Evolutionary conservation across 1,140 invertebrate genomes (phyloP), one percentile per base, ranked within the genome.

Genomic region (Trachymyrmex cornetzi): DNA sequence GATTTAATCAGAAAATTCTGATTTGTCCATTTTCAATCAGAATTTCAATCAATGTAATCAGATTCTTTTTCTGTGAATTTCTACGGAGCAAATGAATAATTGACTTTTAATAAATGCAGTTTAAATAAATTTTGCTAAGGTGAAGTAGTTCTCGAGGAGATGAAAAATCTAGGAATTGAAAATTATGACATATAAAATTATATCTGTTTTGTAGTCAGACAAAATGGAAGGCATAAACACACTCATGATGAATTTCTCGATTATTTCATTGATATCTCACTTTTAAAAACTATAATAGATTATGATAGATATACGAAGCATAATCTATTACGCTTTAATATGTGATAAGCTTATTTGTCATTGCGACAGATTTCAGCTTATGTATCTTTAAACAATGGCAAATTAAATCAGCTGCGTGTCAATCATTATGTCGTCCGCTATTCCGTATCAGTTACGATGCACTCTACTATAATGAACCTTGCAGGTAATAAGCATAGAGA

Each of bases 341-440:
- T 27, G 74, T 34, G 22, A 79, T 79, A 79, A 34, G 34, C 30
- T 44, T 71, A 84, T 61, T 48, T 61, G 38, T 84, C 69, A 74
- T 34, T 74, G 44, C 57, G 55, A 74, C 38, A 50, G 24, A 3
- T 75, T 82, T 61, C 19, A 55, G 55, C 12, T 61, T 48, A 50
- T 24, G 63, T 61, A 84, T 14, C 69, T 84, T 84, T 84, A n/a
- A 61, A 64, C 38, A 84, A 61, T 0, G 38, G 3, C 12, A 48
- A 84, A 84, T 75, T 84, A 71, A 81, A 81, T 71, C 53, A 59
- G 66, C 12, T 16, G 24, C 55, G 27, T 34, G 44, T 63, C 55
- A 27, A 84, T 84, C 55, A 84, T 84, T 61, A 84, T 74, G 64
- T 34, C 69, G 24, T 84, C 38, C 38, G 38, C 16, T 14, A 34